Base-by-base conservation (phyloP, 2,888 invertebrate genomes). In the Agrotis puta region DNA sequence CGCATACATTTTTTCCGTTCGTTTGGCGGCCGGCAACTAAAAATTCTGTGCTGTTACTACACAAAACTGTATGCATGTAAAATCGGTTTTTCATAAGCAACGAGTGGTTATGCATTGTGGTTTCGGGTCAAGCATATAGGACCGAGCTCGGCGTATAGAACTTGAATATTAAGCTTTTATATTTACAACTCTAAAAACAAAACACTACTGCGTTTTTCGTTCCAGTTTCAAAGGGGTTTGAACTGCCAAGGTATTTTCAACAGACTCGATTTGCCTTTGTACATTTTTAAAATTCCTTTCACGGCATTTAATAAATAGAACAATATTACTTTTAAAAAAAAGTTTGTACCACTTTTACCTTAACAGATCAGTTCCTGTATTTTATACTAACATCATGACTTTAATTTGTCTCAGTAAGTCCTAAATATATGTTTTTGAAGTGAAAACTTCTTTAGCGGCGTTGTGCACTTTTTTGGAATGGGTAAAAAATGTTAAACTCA, bases 101-200 rank as follows among this genome's bases (percentile, higher is more conserved):
- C 66, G 58, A 77, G 58, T 50, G 20, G 67, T 22, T 74, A 43
- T 80, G 61, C 69, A 64, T 62, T 67, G 50, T 61, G 57, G 64
- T 84, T 78, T 73, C 54, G 65, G 81, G 82, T 83, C 73, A 71
- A 71, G 73, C 59, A 18, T 70, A 66, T 58, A 58, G 47, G 20
- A 47, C 11, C 45, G 50, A 50, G 24, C 47, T 45, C 18, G 24
- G 43, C 47, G 22, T 47, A 27, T 47, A 24, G 24, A 47, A 22
- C 57, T 67, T 66, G 20, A 48, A 45, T 54, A 6, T 51, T 57
- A n/a, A 50, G 48, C 9, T n/a, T 45, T 73, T 43, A 4, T 20
- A 18, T 64, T 48, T 65, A 22, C 24, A 22, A 54, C 22, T 48
- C 3, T 22, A 6, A 43, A 27, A 54, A 75, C n/a, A 56, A 56